Percentiles rank a stretch among this genome's conserved stretches.
phyloP scores from a whole-genome alignment of 2,797 vertebrate genomes.

The Capromys pilorides region DNA sequence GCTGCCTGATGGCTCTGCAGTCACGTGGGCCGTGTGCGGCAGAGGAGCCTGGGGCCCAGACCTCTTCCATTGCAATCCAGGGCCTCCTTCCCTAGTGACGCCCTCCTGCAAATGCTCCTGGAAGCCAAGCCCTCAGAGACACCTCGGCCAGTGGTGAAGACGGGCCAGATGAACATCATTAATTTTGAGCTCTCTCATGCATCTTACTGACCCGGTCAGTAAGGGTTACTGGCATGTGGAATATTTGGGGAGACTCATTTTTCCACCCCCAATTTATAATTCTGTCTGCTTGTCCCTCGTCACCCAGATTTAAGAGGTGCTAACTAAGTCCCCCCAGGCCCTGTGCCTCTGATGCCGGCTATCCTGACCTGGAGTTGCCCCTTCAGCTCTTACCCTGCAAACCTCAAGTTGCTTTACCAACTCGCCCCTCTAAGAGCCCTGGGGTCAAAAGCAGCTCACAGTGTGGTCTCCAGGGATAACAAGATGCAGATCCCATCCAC shows the following conservation, averaged over 20 bases:
- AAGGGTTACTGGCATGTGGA: conserved; percentile 51
- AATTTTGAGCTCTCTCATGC: background rate
- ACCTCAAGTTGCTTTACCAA: conserved; percentile 31
- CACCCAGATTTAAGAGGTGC: conserved; percentile 56
- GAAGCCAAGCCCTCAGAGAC: conserved; percentile 40
- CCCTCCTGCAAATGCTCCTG: background rate
- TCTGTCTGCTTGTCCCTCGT: conserved; percentile 53
- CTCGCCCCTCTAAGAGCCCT: background rate
- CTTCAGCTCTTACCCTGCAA: conserved; percentile 21
- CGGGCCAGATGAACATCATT: conserved; percentile 54
- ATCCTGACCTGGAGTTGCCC: background rate
- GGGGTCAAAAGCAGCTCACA: background rate
- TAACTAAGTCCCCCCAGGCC: conserved; percentile 13
- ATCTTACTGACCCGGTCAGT: background rate
- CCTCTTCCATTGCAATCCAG: background rate
- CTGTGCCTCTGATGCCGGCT: background rate
- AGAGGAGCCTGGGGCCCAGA: background rate
- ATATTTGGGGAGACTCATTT: conserved; percentile 61
- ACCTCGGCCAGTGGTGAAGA: conserved; percentile 14
- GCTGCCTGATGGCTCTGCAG: background rate
- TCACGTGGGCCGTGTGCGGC: background rate
- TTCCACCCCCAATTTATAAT: conserved; percentile 60
- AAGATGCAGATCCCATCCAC: background rate
- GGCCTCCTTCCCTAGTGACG: background rate
- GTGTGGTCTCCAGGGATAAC: background rate